phyloP scores from a whole-genome alignment of 2,113 vertebrate genomes.

The Panurus biarmicus region DNA sequence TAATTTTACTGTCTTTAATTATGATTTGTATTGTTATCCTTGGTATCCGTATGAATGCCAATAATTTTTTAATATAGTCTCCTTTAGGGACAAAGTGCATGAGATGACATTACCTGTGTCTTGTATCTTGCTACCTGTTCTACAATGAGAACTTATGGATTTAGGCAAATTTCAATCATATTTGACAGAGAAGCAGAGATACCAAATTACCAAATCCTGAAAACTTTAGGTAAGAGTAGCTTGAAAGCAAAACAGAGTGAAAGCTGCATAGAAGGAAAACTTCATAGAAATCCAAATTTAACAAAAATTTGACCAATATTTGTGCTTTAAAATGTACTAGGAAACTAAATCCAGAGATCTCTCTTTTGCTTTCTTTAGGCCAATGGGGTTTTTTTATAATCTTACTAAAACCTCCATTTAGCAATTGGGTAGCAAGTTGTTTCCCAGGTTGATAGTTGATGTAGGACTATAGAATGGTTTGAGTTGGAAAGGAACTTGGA shows the following conservation, averaged over 20 bases:
- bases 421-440: background rate
- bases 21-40: background rate
- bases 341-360: background rate
- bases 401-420: accelerated
- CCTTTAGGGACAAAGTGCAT: background rate
- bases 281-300: background rate
- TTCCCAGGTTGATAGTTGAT: background rate
- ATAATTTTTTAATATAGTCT: background rate
- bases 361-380: background rate
- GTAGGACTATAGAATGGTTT: background rate
- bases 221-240: background rate
- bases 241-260: background rate
- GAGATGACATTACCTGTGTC: background rate
- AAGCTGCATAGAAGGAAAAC: background rate
- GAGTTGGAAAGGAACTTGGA: background rate
- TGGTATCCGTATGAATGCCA: background rate
- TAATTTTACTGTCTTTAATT: conserved; percentile 11
- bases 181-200: background rate
- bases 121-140: background rate
- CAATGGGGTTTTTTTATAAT: background rate
- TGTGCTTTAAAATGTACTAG: background rate
- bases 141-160: background rate
- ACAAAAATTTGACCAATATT: background rate
- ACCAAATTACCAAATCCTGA: background rate
- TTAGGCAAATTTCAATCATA: background rate